Percentiles rank a stretch among this genome's conserved stretches.
These are phyloP conservation scores for Pteria penguin DNA, from an alignment of 2,888 invertebrate genomes.

Conservation along the genomic window DNA sequence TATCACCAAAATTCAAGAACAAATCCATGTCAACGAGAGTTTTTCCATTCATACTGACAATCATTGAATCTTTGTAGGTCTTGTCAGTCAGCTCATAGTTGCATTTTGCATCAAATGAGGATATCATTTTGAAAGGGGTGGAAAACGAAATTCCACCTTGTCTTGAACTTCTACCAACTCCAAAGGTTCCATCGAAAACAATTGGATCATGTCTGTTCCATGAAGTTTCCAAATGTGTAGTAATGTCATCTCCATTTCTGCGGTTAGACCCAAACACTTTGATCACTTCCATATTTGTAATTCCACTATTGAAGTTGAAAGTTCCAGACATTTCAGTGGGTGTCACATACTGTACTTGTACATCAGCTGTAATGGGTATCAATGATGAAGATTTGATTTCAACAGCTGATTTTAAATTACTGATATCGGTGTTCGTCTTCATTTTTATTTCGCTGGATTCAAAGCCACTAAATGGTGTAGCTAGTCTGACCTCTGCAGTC, in stretches of 20 bases:
- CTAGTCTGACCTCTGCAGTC: slow-evolving; percentile 31
- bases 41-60: slow-evolving; percentile 27
- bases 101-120: slow-evolving; percentile 2
- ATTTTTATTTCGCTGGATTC: slow-evolving; percentile 43
- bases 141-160: slow-evolving; percentile 14
- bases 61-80: slow-evolving; percentile 2
- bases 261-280: slow-evolving; percentile 10
- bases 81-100: slow-evolving; percentile 10
- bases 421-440: slow-evolving; percentile 37
- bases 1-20: slow-evolving; percentile 1
- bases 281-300: slow-evolving; percentile 20
- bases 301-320: slow-evolving; percentile 15
- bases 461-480: slow-evolving; percentile 47
- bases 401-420: slow-evolving; percentile 11
- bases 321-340: slow-evolving; percentile 19
- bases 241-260: slow-evolving; percentile 26
- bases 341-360: slow-evolving; percentile 4
- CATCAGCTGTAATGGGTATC: slow-evolving; percentile 10
- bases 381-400: slow-evolving; percentile 18
- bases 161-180: slow-evolving; percentile 9
- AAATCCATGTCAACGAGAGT: slow-evolving; percentile 35
- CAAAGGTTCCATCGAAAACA: slow-evolving; percentile 32
- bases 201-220: slow-evolving; percentile 20
- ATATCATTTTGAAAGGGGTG: slow-evolving; percentile 33
- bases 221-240: slow-evolving; percentile 19